A percentile compares a stretch with the other conserved stretches of the same genome.
Conservation (phyloP, 2,888 invertebrate species). For the Macrosoma leucophasiata region DNA sequence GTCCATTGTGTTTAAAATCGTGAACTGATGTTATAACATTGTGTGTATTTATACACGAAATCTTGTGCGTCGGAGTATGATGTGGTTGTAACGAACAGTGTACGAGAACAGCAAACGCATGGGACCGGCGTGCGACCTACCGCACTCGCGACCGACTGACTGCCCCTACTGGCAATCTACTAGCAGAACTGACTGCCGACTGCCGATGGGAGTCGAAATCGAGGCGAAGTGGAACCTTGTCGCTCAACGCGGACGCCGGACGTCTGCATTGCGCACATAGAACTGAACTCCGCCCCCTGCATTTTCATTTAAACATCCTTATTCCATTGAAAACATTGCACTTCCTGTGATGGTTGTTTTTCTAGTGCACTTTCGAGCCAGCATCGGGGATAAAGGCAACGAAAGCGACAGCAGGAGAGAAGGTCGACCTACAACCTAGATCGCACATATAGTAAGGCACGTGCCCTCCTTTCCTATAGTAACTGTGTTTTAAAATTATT, state of each 20-base stretch:
- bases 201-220: too few relatives aligned
- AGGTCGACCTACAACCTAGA: slow-evolving; percentile 24
- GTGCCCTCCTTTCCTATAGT: slow-evolving; percentile 6
- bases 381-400: neutral
- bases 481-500: too few relatives aligned
- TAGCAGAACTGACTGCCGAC: too few relatives aligned
- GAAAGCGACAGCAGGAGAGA: slow-evolving; percentile 11
- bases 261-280: slow-evolving; percentile 5
- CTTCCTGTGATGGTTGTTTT: slow-evolving; percentile 4
- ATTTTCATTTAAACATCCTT: too few relatives aligned
- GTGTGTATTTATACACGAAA: slow-evolving; percentile 1
- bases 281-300: too few relatives aligned
- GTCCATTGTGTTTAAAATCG: slow-evolving; percentile 22
- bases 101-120: neutral
- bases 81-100: neutral
- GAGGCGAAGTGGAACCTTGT: slow-evolving; percentile 17
- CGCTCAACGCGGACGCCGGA: slow-evolving; percentile 10
- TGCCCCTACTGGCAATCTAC: slow-evolving; percentile 5
- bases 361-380: too few relatives aligned
- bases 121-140: slow-evolving; percentile 13
- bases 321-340: neutral
- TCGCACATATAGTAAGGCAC: slow-evolving; percentile 17
- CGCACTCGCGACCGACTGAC: slow-evolving; percentile 24
- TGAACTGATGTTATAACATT: too few relatives aligned
- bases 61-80: slow-evolving; percentile 9